Conservation (phyloP, 2,113 vertebrate species). For the Laticauda colubrina region DNA sequence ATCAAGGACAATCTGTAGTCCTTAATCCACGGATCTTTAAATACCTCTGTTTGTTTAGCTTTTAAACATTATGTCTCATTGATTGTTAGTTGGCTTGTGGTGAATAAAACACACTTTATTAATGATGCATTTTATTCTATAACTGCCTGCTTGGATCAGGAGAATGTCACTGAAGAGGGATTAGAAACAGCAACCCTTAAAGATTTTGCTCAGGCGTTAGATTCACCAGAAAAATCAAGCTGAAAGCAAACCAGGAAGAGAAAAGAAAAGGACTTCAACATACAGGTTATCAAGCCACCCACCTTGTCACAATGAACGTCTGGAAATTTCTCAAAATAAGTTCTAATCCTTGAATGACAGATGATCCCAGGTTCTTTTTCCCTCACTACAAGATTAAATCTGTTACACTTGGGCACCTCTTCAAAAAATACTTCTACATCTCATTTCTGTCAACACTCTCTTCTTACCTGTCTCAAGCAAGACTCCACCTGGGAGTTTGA, state of each 20-base stretch:
- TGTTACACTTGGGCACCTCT: not conserved
- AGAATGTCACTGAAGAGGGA: not conserved
- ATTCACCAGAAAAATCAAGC: not conserved
- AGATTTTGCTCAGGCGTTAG: not conserved
- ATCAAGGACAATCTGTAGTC: not conserved
- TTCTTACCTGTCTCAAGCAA: conserved; percentile 17
- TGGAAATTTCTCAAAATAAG: conserved; percentile 10
- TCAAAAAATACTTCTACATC: conserved; percentile 26
- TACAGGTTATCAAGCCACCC: conserved; percentile 9
- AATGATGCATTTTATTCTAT: not conserved
- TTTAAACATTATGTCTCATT: not conserved
- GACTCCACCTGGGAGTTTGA: conserved; percentile 11
- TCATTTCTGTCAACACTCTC: conserved; percentile 18
- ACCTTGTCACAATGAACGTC: not conserved
- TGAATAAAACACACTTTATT: not conserved
- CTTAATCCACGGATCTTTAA: not conserved
- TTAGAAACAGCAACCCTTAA: not conserved
- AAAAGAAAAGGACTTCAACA: not conserved
- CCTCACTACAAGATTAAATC: conserved; percentile 11
- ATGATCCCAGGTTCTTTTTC: not conserved
- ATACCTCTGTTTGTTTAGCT: not conserved
- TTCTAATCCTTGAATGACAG: conserved; percentile 27
- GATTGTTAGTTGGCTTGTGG: not conserved
- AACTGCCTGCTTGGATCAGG: not conserved
- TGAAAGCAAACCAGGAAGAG: not conserved